These are phyloP conservation scores for Julus scanicus DNA, from an alignment of 2,888 invertebrate species.

Conservation along the genomic window DNA sequence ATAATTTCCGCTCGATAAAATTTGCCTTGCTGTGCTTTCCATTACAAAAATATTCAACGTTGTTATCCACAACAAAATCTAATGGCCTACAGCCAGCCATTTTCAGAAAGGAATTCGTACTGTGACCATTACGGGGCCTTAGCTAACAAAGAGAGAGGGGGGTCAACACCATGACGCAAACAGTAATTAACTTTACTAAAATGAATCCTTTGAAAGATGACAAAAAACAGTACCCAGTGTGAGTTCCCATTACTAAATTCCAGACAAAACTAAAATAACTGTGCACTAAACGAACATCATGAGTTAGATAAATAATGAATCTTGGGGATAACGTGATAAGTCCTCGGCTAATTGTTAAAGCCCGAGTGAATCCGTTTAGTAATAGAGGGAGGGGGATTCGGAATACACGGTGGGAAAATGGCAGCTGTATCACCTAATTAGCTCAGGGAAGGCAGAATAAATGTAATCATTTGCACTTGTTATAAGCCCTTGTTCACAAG, in stretches of 20 bases:
- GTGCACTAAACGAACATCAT: conserved; percentile 7
- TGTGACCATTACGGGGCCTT: not conserved
- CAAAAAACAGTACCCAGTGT: not conserved
- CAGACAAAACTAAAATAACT: not conserved
- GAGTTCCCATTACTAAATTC: not conserved
- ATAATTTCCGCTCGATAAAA: conserved; percentile 33
- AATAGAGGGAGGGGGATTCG: not conserved
- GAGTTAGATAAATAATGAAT: conserved; percentile 21
- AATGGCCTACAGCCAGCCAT: conserved; percentile 12
- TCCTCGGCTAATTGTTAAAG: conserved; percentile 14
- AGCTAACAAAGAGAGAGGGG: not conserved
- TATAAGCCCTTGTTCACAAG: not conserved
- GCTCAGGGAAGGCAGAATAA: not conserved
- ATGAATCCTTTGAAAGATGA: not conserved
- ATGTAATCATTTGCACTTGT: not conserved
- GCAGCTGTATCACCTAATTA: conserved; percentile 33
- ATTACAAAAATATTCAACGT: conserved; percentile 28
- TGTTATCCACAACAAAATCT: conserved; percentile 33
- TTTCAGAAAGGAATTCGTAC: not conserved
- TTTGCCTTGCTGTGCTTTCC: conserved; percentile 26
- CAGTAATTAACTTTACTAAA: conserved; percentile 6
- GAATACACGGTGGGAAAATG: conserved; percentile 12
- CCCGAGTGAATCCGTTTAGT: conserved; percentile 33
- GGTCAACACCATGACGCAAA: not conserved
- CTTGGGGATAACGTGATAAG: conserved; percentile 5